A percentile compares a stretch with the other conserved stretches of the same genome.
These are phyloP conservation scores for Gasteruption jaculator DNA, from an alignment of 2,888 invertebrate genomes.

Conservation along the genomic window DNA sequence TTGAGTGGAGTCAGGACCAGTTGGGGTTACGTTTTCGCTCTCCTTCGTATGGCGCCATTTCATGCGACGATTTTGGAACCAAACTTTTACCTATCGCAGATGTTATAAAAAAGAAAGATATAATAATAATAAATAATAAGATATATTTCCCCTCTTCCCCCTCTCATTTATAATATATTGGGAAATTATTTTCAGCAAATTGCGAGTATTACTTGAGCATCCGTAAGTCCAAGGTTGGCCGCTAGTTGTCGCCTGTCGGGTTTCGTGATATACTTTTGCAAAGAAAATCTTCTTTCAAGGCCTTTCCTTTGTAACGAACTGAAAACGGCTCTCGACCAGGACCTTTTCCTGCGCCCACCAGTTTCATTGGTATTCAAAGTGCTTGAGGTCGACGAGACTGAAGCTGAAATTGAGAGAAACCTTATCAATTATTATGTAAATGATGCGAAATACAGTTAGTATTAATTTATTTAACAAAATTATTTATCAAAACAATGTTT, in stretches of 20 bases:
- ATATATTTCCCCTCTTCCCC: no score
- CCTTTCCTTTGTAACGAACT: constrained; percentile 93
- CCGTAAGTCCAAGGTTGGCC: constrained; percentile 85
- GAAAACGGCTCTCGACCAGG: constrained; percentile 94
- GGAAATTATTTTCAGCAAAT: background rate
- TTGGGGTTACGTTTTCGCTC: constrained; percentile 39
- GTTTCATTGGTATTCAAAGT: constrained; percentile 54
- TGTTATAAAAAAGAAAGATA: constrained; percentile 8
- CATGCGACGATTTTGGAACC: constrained; percentile 91
- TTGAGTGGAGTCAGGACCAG: constrained; percentile 30
- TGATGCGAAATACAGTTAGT: background rate
- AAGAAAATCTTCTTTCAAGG: constrained; percentile 83
- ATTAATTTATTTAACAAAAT: background rate
- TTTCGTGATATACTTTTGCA: constrained; percentile 95
- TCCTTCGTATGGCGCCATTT: constrained; percentile 82
- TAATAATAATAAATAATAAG: background rate
- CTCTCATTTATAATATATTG: background rate
- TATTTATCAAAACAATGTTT: constrained; percentile 5
- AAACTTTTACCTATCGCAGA: constrained; percentile 75
- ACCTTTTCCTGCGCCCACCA: constrained; percentile 74
- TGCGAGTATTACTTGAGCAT: constrained; percentile 72
- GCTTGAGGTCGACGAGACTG: constrained; percentile 45
- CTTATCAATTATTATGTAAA: no score
- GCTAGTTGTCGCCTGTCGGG: constrained; percentile 89
- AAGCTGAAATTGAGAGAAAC: no score